Conservation (phyloP, 2,888 invertebrate species). For the Lepidocyrtinus sp. region DNA sequence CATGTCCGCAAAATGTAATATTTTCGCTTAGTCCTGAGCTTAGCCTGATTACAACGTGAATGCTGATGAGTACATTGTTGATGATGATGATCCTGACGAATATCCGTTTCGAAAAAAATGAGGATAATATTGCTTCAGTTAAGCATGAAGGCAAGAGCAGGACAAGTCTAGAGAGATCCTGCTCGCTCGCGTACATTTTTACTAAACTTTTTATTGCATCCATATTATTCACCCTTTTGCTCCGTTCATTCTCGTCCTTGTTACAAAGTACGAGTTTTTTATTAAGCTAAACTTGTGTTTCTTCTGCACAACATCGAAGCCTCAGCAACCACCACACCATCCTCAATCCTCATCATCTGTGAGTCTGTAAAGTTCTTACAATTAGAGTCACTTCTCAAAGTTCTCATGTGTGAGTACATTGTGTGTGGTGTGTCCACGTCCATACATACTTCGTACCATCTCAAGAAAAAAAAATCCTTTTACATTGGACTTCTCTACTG, state of each 20-base stretch:
- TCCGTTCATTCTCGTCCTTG: conserved; percentile 24
- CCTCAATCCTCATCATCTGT: conserved; percentile 5
- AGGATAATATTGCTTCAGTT: conserved; percentile 50
- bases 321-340: not conserved
- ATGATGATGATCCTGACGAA: too few species aligned
- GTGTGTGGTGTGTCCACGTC: too few species aligned
- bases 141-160: not conserved
- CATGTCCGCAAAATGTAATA: too few species aligned
- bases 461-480: conserved; percentile 10
- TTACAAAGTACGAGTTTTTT: too few species aligned
- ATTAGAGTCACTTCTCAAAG: too few species aligned
- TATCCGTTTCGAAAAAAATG: conserved; percentile 54
- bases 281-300: too few species aligned
- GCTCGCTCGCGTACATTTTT: conserved; percentile 14
- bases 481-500: too few species aligned
- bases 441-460: too few species aligned
- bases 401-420: too few species aligned
- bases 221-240: too few species aligned
- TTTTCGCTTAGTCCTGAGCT: too few species aligned
- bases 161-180: conserved; percentile 26
- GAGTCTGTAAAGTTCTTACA: too few species aligned
- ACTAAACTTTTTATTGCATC: not conserved
- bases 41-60: not conserved
- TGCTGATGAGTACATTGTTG: not conserved
- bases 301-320: not conserved